phyloP scores from a whole-genome alignment of 2,888 invertebrate species.

The Rhagium mordax region DNA sequence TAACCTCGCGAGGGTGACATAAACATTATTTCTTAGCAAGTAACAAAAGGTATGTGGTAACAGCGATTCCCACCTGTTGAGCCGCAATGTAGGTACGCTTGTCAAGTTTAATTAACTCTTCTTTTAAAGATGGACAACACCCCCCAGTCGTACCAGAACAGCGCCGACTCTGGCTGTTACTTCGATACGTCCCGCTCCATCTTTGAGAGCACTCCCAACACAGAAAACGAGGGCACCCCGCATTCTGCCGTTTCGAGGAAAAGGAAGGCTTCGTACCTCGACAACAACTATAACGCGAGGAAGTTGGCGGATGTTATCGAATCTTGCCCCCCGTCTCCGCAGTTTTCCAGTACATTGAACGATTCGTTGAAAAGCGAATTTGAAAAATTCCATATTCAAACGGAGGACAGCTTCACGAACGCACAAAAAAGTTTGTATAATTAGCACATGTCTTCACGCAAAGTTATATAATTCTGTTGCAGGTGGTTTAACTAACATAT shows the following conservation, averaged over 20 bases:
- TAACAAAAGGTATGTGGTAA: background rate
- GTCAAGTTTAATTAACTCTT: background rate
- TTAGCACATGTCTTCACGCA: background rate
- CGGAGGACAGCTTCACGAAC: conserved; percentile 26
- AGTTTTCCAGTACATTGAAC: conserved; percentile 63
- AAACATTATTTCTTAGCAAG: background rate
- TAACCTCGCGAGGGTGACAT: background rate
- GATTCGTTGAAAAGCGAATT: conserved; percentile 62
- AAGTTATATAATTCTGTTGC: background rate
- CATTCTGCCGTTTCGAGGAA: conserved; percentile 52
- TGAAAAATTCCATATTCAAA: conserved; percentile 55
- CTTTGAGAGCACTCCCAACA: conserved; percentile 53
- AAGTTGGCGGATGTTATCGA: conserved; percentile 53
- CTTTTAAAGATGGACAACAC: conserved; percentile 38
- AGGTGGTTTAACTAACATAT: background rate
- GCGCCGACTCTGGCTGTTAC: conserved; percentile 42
- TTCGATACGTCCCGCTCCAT: conserved; percentile 42
- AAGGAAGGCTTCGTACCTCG: conserved; percentile 54
- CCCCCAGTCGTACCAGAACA: conserved; percentile 26
- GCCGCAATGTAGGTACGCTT: background rate
- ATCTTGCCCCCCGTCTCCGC: conserved; percentile 50
- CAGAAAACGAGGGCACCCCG: conserved; percentile 47
- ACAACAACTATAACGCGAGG: conserved; percentile 38
- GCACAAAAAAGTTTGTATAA: conserved; percentile 9
- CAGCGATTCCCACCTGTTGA: background rate